Base-by-base conservation (phyloP, 2,888 invertebrate species). In the Eustalomyia histrio region DNA sequence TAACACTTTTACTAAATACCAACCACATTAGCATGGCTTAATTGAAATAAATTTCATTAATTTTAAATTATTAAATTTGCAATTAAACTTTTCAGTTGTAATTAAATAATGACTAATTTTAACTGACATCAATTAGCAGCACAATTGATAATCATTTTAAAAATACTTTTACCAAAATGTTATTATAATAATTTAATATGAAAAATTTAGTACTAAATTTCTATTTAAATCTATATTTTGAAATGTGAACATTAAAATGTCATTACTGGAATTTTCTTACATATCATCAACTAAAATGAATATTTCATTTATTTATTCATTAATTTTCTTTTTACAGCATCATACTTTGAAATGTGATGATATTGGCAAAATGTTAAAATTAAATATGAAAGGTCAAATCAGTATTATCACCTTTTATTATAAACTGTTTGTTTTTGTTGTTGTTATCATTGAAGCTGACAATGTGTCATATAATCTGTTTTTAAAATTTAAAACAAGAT, bases 281-380 rank as follows among this genome's bases (percentile, higher is more conserved):
- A 39, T 12, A 10, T 39, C 8, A 39, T 14, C 1, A n/a, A 5
- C 39, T 63, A 7, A 29, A 50, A 63, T 16, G 29, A 50, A 21
- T 29, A 50, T 63, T 29, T 63, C 50, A 50, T 21, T 63, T 50
- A 63, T 63, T 63, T 63, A 63, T 50, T 63, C 63, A 63, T 63
- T 63, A 63, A 35, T 39, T 16, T 24, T 47, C 9, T n/a, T 47
- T n/a, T 14, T 4, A n/a, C n/a, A n/a, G n/a, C n/a, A n/a, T n/a
- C 1, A 4, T 16, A 29, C 47, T 50, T 50, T 63, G 63, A 63
- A 50, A 50, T 29, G 29, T 63, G 43, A n/a, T 47, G 6, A 47
- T 47, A 47, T 47, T 47, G 43, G 14, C 5, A 47, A 47, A 29
- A 47, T 7, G 6, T 47, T 29, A n/a, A 47, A 47, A 47, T 47